These are phyloP conservation scores for Caenorhabditis remanei DNA, from an alignment of 1,140 invertebrate genomes.

Conservation along the genomic window DNA sequence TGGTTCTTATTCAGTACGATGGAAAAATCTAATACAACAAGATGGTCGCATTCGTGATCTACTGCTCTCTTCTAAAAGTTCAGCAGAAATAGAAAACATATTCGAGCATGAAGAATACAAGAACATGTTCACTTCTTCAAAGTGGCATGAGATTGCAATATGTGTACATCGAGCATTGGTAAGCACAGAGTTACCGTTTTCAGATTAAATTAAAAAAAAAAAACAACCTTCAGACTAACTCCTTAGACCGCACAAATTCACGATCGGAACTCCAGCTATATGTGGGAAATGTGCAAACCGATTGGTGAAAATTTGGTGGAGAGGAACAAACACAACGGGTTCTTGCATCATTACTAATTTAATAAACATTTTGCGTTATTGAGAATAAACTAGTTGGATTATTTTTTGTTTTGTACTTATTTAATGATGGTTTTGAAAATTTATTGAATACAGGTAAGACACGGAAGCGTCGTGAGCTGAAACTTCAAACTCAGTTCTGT, in stretches of 20 bases:
- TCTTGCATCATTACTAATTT: background rate
- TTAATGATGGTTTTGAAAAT: no score
- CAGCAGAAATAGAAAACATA: conserved; percentile 35
- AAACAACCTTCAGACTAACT: conserved; percentile 6
- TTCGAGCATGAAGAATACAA: conserved; percentile 41
- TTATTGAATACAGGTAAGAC: no score
- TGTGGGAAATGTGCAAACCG: conserved; percentile 36
- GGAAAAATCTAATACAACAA: conserved; percentile 36
- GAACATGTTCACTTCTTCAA: conserved; percentile 44
- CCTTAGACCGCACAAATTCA: conserved; percentile 20
- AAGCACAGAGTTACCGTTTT: no score
- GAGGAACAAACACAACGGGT: background rate
- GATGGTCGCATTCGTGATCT: background rate
- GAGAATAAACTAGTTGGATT: no score
- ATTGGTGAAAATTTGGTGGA: background rate
- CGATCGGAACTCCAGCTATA: conserved; percentile 19
- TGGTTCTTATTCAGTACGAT: conserved; percentile 15
- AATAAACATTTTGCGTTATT: no score
- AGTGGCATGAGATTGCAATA: conserved; percentile 39
- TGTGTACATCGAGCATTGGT: conserved; percentile 50
- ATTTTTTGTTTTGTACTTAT: no score
- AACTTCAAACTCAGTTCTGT: no score
- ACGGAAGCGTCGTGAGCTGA: no score
- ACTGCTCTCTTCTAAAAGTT: conserved; percentile 5
- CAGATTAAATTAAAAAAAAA: no score